Percentiles rank a stretch among this genome's conserved stretches.
phyloP scores from a whole-genome alignment of 2,888 invertebrate species.

The Nephrotoma flavescens region DNA sequence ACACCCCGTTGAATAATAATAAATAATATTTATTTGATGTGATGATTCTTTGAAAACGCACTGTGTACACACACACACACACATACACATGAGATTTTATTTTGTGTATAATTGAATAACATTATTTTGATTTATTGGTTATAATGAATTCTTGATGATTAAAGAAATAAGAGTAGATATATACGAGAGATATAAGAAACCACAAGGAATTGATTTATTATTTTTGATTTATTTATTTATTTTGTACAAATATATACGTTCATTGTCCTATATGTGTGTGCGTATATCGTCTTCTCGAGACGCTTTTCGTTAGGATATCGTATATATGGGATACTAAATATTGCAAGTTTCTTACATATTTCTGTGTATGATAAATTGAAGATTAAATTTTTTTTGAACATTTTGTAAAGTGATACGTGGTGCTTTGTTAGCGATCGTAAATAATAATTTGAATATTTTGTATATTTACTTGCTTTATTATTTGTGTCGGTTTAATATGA shows the following conservation, averaged over 20 bases:
- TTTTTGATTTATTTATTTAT: background rate
- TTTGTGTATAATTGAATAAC: background rate
- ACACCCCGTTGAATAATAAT: background rate
- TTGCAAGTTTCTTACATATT: background rate
- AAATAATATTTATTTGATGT: background rate
- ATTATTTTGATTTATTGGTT: background rate
- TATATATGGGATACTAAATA: background rate
- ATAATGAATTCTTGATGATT: background rate
- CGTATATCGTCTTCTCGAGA: background rate
- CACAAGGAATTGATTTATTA: background rate
- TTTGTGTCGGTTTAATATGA: background rate
- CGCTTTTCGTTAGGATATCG: background rate
- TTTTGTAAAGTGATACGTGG: background rate
- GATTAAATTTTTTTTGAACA: background rate
- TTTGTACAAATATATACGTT: background rate
- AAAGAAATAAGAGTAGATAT: background rate
- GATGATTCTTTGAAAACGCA: background rate
- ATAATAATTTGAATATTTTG: background rate
- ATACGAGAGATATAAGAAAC: background rate
- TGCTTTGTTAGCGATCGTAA: background rate
- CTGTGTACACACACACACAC: background rate
- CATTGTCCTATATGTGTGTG: background rate
- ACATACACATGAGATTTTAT: background rate
- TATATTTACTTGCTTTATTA: background rate
- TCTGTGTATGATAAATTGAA: background rate